phyloP scores from a whole-genome alignment of 2,797 vertebrate genomes.

The Arnoldichthys spilopterus region DNA sequence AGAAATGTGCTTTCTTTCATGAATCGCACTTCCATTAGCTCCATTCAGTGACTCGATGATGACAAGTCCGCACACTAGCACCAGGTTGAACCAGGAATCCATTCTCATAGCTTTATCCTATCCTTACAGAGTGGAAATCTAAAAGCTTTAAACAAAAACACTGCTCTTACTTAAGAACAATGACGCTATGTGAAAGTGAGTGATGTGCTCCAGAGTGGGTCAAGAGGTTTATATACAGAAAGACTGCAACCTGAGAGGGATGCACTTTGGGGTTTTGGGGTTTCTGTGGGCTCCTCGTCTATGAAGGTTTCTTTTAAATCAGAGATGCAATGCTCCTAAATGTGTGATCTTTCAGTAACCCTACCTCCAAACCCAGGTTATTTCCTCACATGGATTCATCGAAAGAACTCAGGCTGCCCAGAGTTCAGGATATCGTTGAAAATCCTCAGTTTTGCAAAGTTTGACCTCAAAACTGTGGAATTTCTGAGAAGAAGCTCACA shows the following conservation, averaged over 20 bases:
- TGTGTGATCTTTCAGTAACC: conserved; percentile 33
- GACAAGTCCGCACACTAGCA: conserved; percentile 46
- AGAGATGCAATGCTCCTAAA: conserved; percentile 46
- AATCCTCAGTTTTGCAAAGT: neutral
- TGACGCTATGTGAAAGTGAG: conserved; percentile 42
- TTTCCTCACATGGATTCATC: conserved; percentile 29
- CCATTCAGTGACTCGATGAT: conserved; percentile 30
- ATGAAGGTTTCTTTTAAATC: conserved; percentile 60
- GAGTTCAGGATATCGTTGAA: neutral
- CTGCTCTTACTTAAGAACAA: conserved; percentile 5
- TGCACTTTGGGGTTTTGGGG: conserved; percentile 62
- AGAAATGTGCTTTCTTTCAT: neutral
- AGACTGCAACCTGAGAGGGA: conserved; percentile 37
- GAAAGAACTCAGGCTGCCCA: neutral
- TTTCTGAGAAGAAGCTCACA: neutral
- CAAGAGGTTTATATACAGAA: conserved; percentile 56
- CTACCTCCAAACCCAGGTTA: conserved; percentile 3
- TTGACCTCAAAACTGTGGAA: neutral
- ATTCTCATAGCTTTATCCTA: conserved; percentile 38
- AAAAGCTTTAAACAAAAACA: neutral
- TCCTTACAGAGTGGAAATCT: neutral
- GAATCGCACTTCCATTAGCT: neutral
- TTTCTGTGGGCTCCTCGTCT: conserved; percentile 62
- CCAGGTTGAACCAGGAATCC: conserved; percentile 40
- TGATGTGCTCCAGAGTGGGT: conserved; percentile 49